Conservation (phyloP, 1,140 invertebrate genomes). For the Brachionus angularis region DNA sequence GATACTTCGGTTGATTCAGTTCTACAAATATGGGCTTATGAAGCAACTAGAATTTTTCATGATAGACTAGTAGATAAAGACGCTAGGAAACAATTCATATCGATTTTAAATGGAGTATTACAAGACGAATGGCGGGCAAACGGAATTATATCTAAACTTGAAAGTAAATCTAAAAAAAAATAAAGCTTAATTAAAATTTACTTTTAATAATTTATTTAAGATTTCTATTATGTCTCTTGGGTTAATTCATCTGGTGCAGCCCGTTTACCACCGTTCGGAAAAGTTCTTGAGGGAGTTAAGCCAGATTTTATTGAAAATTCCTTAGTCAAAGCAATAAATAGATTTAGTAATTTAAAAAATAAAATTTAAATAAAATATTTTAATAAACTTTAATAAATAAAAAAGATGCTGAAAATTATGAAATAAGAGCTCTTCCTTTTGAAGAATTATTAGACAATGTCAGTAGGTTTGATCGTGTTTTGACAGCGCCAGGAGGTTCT, state of each 20-base stretch:
- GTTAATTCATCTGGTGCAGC: slow-evolving; percentile 50
- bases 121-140: slow-evolving; percentile 59
- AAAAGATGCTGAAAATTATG: slow-evolving; percentile 58
- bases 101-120: slow-evolving; percentile 63
- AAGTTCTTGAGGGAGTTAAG: slow-evolving; percentile 61
- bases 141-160: slow-evolving; percentile 56
- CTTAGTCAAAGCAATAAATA: slow-evolving; percentile 66
- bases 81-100: slow-evolving; percentile 67
- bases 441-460: slow-evolving; percentile 66
- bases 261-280: slow-evolving; percentile 59
- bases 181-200: not conserved
- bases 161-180: slow-evolving; percentile 48
- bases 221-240: slow-evolving; percentile 59
- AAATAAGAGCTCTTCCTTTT: slow-evolving; percentile 64
- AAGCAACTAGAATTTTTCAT: slow-evolving; percentile 71
- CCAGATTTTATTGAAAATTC: slow-evolving; percentile 63
- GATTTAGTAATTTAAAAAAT: slow-evolving; percentile 62
- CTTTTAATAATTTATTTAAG: slow-evolving; percentile 45
- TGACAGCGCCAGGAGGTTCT: slow-evolving; percentile 65
- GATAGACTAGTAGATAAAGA: slow-evolving; percentile 70
- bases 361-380: not conserved
- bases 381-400: not conserved
- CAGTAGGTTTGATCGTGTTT: slow-evolving; percentile 64
- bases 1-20: slow-evolving; percentile 53
- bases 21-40: slow-evolving; percentile 67